A percentile compares a stretch with the other conserved stretches of the same genome.
These are phyloP conservation scores for Micrasema longulum DNA, from an alignment of 1,140 invertebrate genomes.

Conservation along the genomic window DNA sequence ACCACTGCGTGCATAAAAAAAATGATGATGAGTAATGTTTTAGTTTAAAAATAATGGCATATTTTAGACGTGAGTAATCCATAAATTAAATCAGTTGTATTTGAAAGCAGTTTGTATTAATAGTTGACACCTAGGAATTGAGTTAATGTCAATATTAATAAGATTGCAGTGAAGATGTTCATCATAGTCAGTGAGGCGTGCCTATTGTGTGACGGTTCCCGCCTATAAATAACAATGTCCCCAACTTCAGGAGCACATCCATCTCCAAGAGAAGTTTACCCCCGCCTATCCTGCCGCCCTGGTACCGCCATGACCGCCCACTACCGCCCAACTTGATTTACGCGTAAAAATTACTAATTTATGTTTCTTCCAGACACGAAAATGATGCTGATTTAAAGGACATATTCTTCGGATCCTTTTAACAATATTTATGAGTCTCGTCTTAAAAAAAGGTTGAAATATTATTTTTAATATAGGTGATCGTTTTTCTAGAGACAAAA, in stretches of 20 bases:
- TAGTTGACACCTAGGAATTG: too few relatives aligned
- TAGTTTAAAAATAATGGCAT: too few relatives aligned
- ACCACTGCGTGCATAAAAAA: too few relatives aligned
- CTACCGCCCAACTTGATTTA: conserved; percentile 26
- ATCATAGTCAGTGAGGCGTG: conserved; percentile 20
- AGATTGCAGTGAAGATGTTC: conserved; percentile 15
- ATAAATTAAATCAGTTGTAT: too few relatives aligned
- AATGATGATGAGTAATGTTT: too few relatives aligned
- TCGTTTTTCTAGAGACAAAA: too few relatives aligned
- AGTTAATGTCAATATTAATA: too few relatives aligned
- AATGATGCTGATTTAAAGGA: too few relatives aligned
- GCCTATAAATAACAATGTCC: conserved; percentile 38
- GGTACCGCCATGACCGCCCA: conserved; percentile 14
- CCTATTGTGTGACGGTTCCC: conserved; percentile 25
- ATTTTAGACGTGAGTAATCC: too few relatives aligned
- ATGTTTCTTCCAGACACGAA: conserved; percentile 9
- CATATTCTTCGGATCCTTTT: too few relatives aligned
- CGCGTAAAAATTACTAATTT: conserved; percentile 35
- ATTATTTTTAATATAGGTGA: too few relatives aligned
- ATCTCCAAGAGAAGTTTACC: conserved; percentile 16
- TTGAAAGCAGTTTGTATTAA: too few relatives aligned
- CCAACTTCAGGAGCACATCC: conserved; percentile 32
- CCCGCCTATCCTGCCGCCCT: conserved; percentile 7
- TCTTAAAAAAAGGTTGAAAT: not conserved
- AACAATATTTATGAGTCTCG: not conserved